phyloP scores from a whole-genome alignment of 2,113 vertebrate genomes.

The Nycticryphes semicollaris region DNA sequence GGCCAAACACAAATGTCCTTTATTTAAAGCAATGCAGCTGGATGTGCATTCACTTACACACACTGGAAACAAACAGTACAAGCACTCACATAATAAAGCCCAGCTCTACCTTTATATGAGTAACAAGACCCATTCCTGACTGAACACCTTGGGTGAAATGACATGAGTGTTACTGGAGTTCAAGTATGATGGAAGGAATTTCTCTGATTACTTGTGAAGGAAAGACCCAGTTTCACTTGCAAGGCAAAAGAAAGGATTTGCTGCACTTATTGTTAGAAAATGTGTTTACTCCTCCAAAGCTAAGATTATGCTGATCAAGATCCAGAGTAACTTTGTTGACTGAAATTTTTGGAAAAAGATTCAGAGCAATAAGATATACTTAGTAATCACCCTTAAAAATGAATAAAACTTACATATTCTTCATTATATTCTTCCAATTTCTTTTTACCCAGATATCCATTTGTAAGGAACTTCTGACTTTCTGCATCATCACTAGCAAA shows the following conservation, averaged over 20 bases:
- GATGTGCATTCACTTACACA: neutral
- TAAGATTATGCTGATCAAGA: slow-evolving; percentile 48
- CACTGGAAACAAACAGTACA: neutral
- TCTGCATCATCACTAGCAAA: slow-evolving; percentile 87
- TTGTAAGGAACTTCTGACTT: slow-evolving; percentile 91
- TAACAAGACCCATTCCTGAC: neutral
- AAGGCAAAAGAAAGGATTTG: neutral
- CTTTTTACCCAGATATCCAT: slow-evolving; percentile 87
- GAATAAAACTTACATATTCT: slow-evolving; percentile 88
- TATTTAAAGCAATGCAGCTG: neutral
- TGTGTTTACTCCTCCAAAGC: slow-evolving; percentile 45
- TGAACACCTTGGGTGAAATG: neutral
- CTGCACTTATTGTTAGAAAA: slow-evolving; percentile 13
- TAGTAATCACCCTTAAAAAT: neutral
- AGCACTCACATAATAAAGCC: rapidly evolving
- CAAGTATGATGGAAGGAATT: neutral
- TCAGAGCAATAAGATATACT: neutral
- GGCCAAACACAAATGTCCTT: neutral
- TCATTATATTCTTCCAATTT: slow-evolving; percentile 88
- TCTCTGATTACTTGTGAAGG: neutral
- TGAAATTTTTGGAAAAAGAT: neutral
- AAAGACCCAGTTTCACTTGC: neutral
- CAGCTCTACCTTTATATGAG: neutral
- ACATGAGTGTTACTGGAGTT: neutral
- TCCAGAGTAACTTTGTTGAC: slow-evolving; percentile 27